Evolutionary conservation across 2,797 vertebrate species (phyloP).

Genomic region (Morus bassanus): DNA sequence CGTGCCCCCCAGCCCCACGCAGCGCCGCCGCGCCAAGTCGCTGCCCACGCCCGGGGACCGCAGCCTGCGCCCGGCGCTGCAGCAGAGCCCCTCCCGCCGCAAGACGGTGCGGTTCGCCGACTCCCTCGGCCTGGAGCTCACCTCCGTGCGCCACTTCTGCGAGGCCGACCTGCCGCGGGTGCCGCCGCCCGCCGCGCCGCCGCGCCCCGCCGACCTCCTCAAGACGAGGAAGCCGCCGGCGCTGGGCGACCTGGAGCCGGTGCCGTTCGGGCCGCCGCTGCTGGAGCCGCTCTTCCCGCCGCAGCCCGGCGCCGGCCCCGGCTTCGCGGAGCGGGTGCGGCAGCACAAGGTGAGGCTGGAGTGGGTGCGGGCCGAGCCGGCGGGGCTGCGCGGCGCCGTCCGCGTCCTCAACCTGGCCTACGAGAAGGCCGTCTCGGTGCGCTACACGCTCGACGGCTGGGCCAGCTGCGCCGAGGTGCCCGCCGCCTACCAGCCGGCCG

Average conservation of each 20-base stretch:
- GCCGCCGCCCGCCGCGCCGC: constrained; percentile 62
- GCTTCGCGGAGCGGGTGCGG: constrained; percentile 62
- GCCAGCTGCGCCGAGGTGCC: constrained; percentile 81
- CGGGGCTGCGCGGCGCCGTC: constrained; percentile 63
- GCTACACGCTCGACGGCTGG: constrained; percentile 89
- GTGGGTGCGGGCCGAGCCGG: constrained; percentile 40
- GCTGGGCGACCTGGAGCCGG: constrained; percentile 66
- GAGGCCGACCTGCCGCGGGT: constrained; percentile 80
- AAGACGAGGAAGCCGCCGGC: constrained; percentile 59
- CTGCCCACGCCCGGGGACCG: constrained; percentile 85
- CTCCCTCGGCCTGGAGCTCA: constrained; percentile 88
- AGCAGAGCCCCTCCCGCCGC: constrained; percentile 82
- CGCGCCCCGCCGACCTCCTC: constrained; percentile 25
- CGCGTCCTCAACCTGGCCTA: constrained; percentile 82
- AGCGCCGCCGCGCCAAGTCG: constrained; percentile 88
- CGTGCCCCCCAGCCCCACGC: constrained; percentile 83
- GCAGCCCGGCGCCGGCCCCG: constrained; percentile 48
- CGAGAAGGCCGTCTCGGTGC: constrained; percentile 66
- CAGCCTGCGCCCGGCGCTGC: constrained; percentile 78
- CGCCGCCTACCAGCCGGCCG: constrained; percentile 76
- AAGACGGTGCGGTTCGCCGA: constrained; percentile 91
- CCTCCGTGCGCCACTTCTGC: constrained; percentile 86
- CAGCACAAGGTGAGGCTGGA: constrained; percentile 80
- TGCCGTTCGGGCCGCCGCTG: constrained; percentile 72
- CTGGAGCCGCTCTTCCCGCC: constrained; percentile 67